Base-by-base conservation (phyloP, 2,797 vertebrate species). In the Cuculus canorus region DNA sequence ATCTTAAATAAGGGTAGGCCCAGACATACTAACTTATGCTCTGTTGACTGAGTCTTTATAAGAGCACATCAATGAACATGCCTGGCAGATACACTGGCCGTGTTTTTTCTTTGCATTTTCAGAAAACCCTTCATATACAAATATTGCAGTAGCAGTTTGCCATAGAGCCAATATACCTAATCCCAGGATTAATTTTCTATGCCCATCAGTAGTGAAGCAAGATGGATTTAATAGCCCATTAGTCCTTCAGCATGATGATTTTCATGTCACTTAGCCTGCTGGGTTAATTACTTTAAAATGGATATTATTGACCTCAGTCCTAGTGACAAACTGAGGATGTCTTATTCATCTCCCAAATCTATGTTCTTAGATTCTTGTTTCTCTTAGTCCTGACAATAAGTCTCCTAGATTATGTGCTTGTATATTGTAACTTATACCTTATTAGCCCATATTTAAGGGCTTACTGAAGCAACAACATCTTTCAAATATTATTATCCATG, bases 201-300 rank as follows among this genome's bases (percentile, higher is more conserved):
- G 78, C 69, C 89, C 91, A 96, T 94, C 87, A 60, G 52, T 63
- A 84, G 82, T 7, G 43, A 78, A 66, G 90, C 37, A 76, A 93
- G 54, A 91, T 90, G 83, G 72, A 92, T 82, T 95, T 93, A 96
- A 95, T 86, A 90, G 82, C 57, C 84, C 80, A 78, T 95, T 95
- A 88, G 82, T 48, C 80, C 94, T 97, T 93, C 86, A 80, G 71
- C 79, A 85, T 75, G 83, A 68, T 92, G 54, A 93, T 94, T 96
- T 96, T 88, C 94, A 92, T 33, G 15, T 92, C 86, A 66, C 56
- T 96, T 92, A 95, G 92, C 57, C 73, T 96, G 86, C 85, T 88
- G 90, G 65, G 82, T 95, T 97, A 95, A 96, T 92, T 96, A 93
- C 89, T 94, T 95, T 95, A 90, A 96, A 95, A 89, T 88, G 88